These are phyloP conservation scores for Euura lappo DNA, from an alignment of 1,140 invertebrate species.

Conservation along the genomic window DNA sequence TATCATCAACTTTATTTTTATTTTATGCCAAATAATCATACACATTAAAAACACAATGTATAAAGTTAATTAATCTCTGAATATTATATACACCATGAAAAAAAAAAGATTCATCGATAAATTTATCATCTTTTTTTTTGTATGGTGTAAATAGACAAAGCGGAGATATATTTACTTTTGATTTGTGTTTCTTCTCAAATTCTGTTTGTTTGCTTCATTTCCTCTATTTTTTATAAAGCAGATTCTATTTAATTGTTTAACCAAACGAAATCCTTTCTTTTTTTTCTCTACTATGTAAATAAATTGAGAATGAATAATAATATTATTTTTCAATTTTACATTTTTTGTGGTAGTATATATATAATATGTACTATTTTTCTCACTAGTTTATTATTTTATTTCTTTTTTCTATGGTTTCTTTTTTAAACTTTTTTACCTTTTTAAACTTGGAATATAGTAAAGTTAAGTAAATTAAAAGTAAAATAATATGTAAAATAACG, in stretches of 20 bases:
- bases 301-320: too few species aligned
- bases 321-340: too few species aligned
- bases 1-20: slow-evolving; percentile 47
- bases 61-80: background rate
- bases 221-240: background rate
- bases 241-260: background rate
- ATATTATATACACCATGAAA: too few species aligned
- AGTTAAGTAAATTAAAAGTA: slow-evolving; percentile 26
- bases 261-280: background rate
- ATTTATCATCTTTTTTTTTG: too few species aligned
- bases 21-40: slow-evolving; percentile 47
- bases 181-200: background rate
- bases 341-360: too few species aligned
- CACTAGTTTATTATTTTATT: too few species aligned
- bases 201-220: background rate
- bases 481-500: slow-evolving; percentile 22
- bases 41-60: slow-evolving; percentile 37
- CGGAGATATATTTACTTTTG: background rate
- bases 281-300: background rate
- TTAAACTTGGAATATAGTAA: slow-evolving; percentile 23
- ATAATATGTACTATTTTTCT: too few species aligned
- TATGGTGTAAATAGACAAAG: too few species aligned
- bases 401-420: too few species aligned
- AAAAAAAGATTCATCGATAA: too few species aligned
- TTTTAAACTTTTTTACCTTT: background rate